Percentiles rank a stretch among this genome's conserved stretches.
Conservation (phyloP, 2,888 invertebrate genomes). For the Dendrolimus houi region DNA sequence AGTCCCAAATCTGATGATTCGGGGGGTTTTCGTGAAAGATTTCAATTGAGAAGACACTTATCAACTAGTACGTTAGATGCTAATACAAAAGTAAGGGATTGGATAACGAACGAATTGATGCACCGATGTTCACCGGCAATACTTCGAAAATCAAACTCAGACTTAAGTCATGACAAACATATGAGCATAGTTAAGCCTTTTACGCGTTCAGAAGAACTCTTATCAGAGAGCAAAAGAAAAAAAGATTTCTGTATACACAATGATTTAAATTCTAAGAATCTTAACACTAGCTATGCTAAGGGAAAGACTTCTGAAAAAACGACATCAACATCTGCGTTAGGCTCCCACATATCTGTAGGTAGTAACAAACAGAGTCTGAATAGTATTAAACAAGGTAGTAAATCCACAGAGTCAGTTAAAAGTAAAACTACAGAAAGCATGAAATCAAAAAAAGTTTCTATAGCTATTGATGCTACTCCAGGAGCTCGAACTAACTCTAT, state of each 20-base stretch:
- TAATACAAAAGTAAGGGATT: conserved; percentile 89
- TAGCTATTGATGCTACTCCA: conserved; percentile 87
- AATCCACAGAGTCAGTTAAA: conserved; percentile 64
- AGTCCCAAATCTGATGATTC: conserved; percentile 74
- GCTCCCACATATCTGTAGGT: conserved; percentile 56
- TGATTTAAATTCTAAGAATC: conserved; percentile 27
- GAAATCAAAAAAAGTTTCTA: conserved; percentile 82
- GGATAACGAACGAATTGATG: conserved; percentile 89
- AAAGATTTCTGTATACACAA: conserved; percentile 32
- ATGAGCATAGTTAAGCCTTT: conserved; percentile 43
- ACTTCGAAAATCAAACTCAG: conserved; percentile 70
- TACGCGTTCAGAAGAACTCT: conserved; percentile 63
- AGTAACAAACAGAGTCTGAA: conserved; percentile 47
- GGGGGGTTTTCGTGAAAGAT: conserved; percentile 75
- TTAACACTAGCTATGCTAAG: conserved; percentile 33
- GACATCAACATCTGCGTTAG: conserved; percentile 62
- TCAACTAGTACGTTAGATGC: conserved; percentile 90
- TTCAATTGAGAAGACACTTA: conserved; percentile 82
- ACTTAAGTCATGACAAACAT: conserved; percentile 44
- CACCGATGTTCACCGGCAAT: conserved; percentile 83
- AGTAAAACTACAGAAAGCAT: conserved; percentile 56
- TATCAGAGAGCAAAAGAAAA: conserved; percentile 48
- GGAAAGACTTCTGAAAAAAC: conserved; percentile 61
- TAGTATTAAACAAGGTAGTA: conserved; percentile 37
- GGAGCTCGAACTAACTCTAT: conserved; percentile 83